Percentiles rank a stretch among this genome's conserved stretches.
Evolutionary conservation across 2,888 invertebrate species (phyloP).

Genomic region (Cephonodes hylas): DNA sequence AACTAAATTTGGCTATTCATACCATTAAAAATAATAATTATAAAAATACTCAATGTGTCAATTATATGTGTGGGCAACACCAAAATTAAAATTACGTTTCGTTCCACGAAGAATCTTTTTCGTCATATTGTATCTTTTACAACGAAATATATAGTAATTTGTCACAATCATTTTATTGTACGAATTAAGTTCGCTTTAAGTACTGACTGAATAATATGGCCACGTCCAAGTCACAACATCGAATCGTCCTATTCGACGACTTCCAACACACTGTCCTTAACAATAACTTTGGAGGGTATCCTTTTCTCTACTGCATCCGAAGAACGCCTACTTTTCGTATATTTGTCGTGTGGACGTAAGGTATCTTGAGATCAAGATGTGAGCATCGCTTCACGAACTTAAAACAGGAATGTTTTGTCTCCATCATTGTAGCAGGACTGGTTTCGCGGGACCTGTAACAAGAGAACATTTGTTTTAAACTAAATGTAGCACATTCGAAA

Average conservation of each 20-base stretch:
- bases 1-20: not conserved
- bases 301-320: conserved; percentile 33
- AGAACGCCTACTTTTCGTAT: conserved; percentile 38
- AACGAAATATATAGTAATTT: not conserved
- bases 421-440: conserved; percentile 53
- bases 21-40: not conserved
- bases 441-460: conserved; percentile 56
- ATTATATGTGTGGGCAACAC: not conserved
- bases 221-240: conserved; percentile 6
- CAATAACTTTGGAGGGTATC: conserved; percentile 50
- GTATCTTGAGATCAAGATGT: conserved; percentile 53
- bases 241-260: not conserved
- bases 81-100: not conserved
- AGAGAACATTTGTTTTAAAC: not conserved
- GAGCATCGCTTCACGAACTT: conserved; percentile 50
- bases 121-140: not conserved
- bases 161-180: not conserved
- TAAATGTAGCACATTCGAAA: not conserved
- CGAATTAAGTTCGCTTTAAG: not conserved
- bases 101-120: not conserved
- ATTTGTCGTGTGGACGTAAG: conserved; percentile 68
- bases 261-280: conserved; percentile 28
- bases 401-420: conserved; percentile 27
- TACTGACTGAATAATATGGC: conserved; percentile 5
- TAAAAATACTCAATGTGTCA: not conserved